Evolutionary conservation across 2,888 invertebrate genomes (phyloP).

Genomic region (Microplitis deprimator): DNA sequence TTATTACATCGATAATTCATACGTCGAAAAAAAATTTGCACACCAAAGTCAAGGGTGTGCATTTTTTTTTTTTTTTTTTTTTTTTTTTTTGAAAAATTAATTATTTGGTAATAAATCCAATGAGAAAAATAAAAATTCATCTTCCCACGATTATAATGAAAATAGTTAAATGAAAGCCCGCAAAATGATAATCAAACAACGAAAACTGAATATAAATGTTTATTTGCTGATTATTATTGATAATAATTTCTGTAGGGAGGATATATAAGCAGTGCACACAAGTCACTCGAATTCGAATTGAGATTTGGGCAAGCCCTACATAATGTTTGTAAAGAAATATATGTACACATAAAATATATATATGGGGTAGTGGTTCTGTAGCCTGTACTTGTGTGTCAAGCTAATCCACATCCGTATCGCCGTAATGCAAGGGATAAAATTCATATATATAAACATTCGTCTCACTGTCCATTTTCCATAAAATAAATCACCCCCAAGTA

Average conservation of each 20-base stretch:
- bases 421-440: constrained; percentile 22
- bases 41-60: no score
- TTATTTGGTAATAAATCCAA: neutral
- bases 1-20: no score
- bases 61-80: no score
- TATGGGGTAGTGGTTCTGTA: neutral
- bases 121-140: neutral
- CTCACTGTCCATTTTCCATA: constrained; percentile 66
- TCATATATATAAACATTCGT: constrained; percentile 58
- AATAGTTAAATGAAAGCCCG: neutral
- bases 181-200: neutral
- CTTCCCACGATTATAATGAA: neutral
- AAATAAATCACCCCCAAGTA: constrained; percentile 71
- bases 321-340: neutral
- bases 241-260: neutral
- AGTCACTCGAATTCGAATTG: constrained; percentile 6
- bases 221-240: constrained; percentile 1
- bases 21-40: no score
- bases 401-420: constrained; percentile 35
- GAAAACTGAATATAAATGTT: neutral
- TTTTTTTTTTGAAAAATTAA: neutral
- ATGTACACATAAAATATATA: neutral
- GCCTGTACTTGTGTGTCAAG: neutral
- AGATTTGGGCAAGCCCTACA: constrained; percentile 12
- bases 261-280: neutral